phyloP scores from a whole-genome alignment of 2,113 vertebrate species.

The Diadophis punctatus region DNA sequence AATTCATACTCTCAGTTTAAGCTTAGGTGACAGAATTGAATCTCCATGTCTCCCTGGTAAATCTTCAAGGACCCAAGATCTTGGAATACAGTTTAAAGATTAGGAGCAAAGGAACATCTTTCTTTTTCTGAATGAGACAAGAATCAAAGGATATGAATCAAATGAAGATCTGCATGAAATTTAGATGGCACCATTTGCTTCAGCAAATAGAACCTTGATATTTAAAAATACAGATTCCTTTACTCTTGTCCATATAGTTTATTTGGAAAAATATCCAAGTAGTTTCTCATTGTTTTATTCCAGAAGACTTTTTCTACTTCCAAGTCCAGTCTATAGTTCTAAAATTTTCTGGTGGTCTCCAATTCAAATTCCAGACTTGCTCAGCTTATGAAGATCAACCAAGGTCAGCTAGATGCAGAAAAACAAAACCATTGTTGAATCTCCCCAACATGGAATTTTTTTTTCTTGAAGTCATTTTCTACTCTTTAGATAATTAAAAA shows the following conservation, averaged over 20 bases:
- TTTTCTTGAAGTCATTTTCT: neutral
- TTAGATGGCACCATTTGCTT: neutral
- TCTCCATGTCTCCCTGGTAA: neutral
- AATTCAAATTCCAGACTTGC: neutral
- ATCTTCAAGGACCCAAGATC: neutral
- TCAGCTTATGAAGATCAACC: neutral
- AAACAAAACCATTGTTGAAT: neutral
- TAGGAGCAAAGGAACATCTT: neutral
- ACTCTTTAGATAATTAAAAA: neutral
- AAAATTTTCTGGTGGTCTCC: neutral
- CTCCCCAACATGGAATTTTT: neutral
- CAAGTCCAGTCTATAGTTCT: neutral
- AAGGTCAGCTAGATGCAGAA: neutral
- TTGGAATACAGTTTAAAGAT: neutral
- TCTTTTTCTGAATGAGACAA: neutral
- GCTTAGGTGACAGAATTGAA: neutral
- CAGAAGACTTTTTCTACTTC: neutral
- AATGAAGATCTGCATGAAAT: neutral
- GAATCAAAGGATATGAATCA: neutral
- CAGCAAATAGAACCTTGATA: neutral
- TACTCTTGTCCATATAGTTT: neutral
- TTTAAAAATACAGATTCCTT: neutral
- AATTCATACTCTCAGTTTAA: neutral
- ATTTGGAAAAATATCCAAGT: neutral
- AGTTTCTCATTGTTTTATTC: neutral